phyloP scores from a whole-genome alignment of 2,888 invertebrate genomes.

The Argyra leucocephala region DNA sequence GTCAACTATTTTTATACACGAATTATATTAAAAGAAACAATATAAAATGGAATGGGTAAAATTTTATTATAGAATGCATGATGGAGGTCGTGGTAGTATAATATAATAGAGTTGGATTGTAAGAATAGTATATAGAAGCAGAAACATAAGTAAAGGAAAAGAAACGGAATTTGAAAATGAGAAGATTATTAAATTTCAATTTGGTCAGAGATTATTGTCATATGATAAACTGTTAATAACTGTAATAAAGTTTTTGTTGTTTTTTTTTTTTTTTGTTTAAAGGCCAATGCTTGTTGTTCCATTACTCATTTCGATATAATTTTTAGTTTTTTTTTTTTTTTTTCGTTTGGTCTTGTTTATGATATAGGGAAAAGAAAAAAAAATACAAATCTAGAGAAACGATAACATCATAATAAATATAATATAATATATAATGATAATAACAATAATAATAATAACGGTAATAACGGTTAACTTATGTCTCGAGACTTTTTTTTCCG shows the following conservation, averaged over 20 bases:
- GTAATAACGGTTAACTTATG: not conserved
- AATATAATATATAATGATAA: not conserved
- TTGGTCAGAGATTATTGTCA: constrained; percentile 1
- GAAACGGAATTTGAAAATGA: not conserved
- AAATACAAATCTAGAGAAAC: not conserved
- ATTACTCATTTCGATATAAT: not conserved
- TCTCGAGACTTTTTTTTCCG: not conserved
- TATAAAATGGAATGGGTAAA: too few relatives aligned
- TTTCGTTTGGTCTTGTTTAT: too few relatives aligned
- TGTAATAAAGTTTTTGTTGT: not conserved
- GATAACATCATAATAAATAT: not conserved
- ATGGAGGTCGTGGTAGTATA: too few relatives aligned
- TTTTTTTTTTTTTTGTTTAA: not conserved
- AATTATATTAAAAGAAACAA: too few relatives aligned
- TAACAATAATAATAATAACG: not conserved
- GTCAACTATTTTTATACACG: too few relatives aligned
- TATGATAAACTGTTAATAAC: constrained; percentile 2
- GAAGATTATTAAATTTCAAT: constrained; percentile 3
- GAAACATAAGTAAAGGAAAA: not conserved
- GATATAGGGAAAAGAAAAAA: too few relatives aligned
- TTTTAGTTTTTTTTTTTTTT: not conserved
- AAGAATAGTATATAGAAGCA: not conserved
- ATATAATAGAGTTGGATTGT: not conserved
- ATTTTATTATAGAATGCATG: too few relatives aligned
- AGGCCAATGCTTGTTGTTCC: not conserved